Evolutionary conservation across 1,140 invertebrate genomes (phyloP).

Genomic region (Gonatopus flavifemur): DNA sequence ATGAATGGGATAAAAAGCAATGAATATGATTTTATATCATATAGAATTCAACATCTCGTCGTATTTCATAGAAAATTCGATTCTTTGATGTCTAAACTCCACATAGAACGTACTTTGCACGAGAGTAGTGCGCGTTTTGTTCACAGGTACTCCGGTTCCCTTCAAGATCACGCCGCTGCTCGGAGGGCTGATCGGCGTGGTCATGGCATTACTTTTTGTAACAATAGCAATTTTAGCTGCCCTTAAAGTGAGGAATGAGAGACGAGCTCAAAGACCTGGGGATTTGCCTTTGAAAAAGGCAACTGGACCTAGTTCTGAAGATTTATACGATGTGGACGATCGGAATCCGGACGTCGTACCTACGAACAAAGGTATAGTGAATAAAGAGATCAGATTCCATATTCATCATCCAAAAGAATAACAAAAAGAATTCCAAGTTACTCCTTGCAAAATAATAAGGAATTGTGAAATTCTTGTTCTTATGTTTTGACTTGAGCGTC

Average conservation of each 20-base stretch:
- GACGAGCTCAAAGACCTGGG: constrained; percentile 62
- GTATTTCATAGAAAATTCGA: too few relatives aligned
- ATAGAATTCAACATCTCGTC: too few relatives aligned
- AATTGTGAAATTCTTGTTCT: too few relatives aligned
- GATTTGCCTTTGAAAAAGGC: constrained; percentile 70
- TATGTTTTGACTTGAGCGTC: too few relatives aligned
- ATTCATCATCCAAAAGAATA: too few relatives aligned
- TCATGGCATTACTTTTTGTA: constrained; percentile 69
- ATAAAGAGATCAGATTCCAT: too few relatives aligned
- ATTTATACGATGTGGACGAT: constrained; percentile 73
- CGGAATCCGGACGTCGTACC: constrained; percentile 85
- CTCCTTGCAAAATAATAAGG: too few relatives aligned
- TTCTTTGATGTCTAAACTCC: too few relatives aligned
- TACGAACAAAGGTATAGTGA: constrained; percentile 80
- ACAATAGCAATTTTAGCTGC: constrained; percentile 71
- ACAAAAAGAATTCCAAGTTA: too few relatives aligned
- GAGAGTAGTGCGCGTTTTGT: constrained; percentile 53
- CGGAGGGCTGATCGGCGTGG: constrained; percentile 72
- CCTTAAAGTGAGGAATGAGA: constrained; percentile 64
- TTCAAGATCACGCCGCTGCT: constrained; percentile 76
- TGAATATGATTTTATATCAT: too few relatives aligned
- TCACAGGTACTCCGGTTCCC: constrained; percentile 62
- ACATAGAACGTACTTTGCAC: constrained; percentile 43
- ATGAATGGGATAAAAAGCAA: too few relatives aligned
- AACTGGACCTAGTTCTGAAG: constrained; percentile 68